Evolutionary conservation across 92 coral and sea anemone genomes (phyloP), one percentile per base, ranked within the genome.

Genomic region (Epizoanthus illoricatus): DNA sequence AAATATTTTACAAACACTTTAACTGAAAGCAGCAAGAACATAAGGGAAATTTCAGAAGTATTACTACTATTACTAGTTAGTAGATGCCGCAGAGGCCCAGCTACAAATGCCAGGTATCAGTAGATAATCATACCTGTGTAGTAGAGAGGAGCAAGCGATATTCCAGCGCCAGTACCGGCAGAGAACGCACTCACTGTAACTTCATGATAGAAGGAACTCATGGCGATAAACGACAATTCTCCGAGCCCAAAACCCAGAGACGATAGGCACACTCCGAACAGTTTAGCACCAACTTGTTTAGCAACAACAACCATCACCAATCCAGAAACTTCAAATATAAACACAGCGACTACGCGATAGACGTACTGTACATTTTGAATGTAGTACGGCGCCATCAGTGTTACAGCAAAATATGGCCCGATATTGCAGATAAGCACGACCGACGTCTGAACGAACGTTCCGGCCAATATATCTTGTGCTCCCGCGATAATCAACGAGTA

Each of bases 211-310:
- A 85, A 88, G 1, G 97, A 93, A 43, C 92, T 90, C 94, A 93
- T 86, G 20, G 97, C 97, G 20, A 90, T 93, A 40, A 93, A 93
- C 3, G 97, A 93, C 24, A 90, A 64, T 58, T 93, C 97, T 19
- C 97, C 97, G 45, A 93, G 89, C 11, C 97, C 97, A 47, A 93
- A 93, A 7, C 94, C 97, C 52, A 88, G 80, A 9, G 97, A 93
- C 33, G 92, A 90, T 40, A 93, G 62, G 5, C 90, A 87, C 57
- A 93, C 85, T 23, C 97, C 97, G 45, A 86, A 73, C 65, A 93
- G 67, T 47, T 87, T 90, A 39, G 87, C 84, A 5, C 82, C 87
- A 39, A 93, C 91, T 12, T 86, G 86, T 20, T 88, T 84, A 9
- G 92, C 87, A 5, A 85, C 39, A 17, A 88, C 92, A 3, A 93